A percentile compares a stretch with the other conserved stretches of the same genome.
phyloP scores from a whole-genome alignment of 2,888 invertebrate species.

The Drosophila multiciliata region DNA sequence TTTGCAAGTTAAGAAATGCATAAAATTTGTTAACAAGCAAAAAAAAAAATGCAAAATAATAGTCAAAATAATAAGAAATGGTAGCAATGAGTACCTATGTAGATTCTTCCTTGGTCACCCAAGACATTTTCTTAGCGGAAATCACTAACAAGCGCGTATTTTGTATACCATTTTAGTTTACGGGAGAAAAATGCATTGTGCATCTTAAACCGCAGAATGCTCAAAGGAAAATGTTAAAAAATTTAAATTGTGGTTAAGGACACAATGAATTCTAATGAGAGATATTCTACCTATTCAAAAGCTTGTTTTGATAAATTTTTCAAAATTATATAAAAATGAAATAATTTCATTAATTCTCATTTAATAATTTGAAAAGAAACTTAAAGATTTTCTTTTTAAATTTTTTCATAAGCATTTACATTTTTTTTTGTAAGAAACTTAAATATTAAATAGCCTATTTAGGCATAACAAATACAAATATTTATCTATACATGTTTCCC shows the following conservation, averaged over 20 bases:
- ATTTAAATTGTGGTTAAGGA: slow-evolving; percentile 1
- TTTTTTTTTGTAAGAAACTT: not conserved
- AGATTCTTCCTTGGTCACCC: slow-evolving; percentile 43
- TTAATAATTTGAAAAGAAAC: not conserved
- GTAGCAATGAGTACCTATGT: slow-evolving; percentile 14
- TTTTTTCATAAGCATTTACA: not conserved
- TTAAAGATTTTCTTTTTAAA: not conserved
- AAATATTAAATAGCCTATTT: not conserved
- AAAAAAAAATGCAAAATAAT: slow-evolving; percentile 24
- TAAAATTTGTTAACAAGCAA: slow-evolving; percentile 80
- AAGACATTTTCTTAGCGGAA: slow-evolving; percentile 71
- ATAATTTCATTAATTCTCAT: not conserved
- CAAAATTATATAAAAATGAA: not conserved
- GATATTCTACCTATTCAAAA: not conserved
- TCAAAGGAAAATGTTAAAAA: slow-evolving; percentile 19
- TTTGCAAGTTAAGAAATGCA: slow-evolving; percentile 77
- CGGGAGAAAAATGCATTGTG: slow-evolving; percentile 36
- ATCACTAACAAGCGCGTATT: slow-evolving; percentile 73
- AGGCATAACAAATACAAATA: not conserved
- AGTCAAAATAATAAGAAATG: slow-evolving; percentile 49
- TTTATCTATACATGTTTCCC: not conserved
- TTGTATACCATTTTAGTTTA: slow-evolving; percentile 33
- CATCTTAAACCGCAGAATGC: slow-evolving; percentile 11
- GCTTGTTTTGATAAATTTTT: not conserved
- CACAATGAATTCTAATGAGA: slow-evolving; percentile 44